Base-by-base conservation (phyloP, 1,140 invertebrate genomes). In the Aphidius gifuensis region DNA sequence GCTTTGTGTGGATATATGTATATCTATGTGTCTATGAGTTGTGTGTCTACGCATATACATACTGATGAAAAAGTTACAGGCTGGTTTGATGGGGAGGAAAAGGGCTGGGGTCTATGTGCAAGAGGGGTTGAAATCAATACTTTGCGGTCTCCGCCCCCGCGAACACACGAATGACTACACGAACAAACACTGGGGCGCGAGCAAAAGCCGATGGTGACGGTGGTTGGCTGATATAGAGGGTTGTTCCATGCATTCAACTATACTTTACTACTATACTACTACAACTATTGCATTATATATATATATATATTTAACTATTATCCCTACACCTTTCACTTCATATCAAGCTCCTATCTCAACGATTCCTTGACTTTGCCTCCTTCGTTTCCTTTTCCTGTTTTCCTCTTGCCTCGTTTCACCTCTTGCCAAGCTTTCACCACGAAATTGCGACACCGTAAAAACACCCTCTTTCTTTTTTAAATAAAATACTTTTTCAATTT, bases 81-180 rank as follows among this genome's bases (percentile, higher is more conserved):
- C 23, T 32, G 4, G 23, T 32, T 32, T 32, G 23, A 32, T 4
- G 45, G 43, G 57, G 61, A 58, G 59, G 68, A 54, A 61, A 68
- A 66, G 49, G 46, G 53, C n/a, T 45, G 56, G 64, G 63, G 46
- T 50, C 43, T 50, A 16, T 43, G 48, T 40, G 60, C 42, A 54
- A 40, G 58, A 58, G 67, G 66, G 71, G 73, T 62, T 75, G 73
- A 75, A 77, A 77, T 77, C 76, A 79, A 78, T 79, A 78, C 75
- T 79, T 75, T 78, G 76, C 72, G 75, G 75, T 78, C 74, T 78
- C 76, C 76, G 75, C 74, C 75, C 72, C 69, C 74, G 70, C 69
- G 68, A 72, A 68, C 76, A 74, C 72, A 69, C 66, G 71, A 67
- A 71, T 68, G 71, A 71, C 69, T 75, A 75, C 75, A 72, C 71